phyloP scores from a whole-genome alignment of 2,797 vertebrate genomes.

The Rhynchotus rufescens region DNA sequence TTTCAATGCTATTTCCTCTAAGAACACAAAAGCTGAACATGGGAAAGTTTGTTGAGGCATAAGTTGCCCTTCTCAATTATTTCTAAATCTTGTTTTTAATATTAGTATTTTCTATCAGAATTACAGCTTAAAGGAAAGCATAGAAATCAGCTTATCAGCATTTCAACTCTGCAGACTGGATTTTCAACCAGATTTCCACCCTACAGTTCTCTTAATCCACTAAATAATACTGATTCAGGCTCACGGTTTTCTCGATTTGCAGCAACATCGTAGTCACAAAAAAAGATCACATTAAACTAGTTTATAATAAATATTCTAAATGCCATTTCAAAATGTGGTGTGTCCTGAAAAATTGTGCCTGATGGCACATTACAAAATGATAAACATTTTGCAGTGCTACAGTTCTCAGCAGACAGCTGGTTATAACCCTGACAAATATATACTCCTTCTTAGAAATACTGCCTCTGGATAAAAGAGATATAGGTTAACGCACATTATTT shows the following conservation, averaged over 20 bases:
- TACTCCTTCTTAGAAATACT: background rate
- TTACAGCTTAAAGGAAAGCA: background rate
- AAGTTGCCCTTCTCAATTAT: background rate
- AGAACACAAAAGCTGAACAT: background rate
- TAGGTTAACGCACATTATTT: background rate
- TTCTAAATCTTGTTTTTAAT: background rate
- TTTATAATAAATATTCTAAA: background rate
- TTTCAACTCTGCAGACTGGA: background rate
- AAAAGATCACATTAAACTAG: background rate
- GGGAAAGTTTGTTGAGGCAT: background rate
- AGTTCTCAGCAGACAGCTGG: background rate
- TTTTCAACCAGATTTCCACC: background rate
- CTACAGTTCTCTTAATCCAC: background rate
- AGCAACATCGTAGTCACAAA: background rate
- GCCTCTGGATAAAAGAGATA: background rate
- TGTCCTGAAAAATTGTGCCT: background rate
- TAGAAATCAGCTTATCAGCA: background rate
- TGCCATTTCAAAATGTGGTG: background rate
- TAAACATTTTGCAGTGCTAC: background rate
- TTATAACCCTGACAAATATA: background rate
- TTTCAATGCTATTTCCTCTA: background rate
- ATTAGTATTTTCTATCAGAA: background rate
- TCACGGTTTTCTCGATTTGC: background rate
- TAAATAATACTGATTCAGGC: background rate
- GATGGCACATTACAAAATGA: background rate